A percentile compares a stretch with the other conserved stretches of the same genome.
Conservation (phyloP, 23 tunicate genomes). For the Diplosoma virens region DNA sequence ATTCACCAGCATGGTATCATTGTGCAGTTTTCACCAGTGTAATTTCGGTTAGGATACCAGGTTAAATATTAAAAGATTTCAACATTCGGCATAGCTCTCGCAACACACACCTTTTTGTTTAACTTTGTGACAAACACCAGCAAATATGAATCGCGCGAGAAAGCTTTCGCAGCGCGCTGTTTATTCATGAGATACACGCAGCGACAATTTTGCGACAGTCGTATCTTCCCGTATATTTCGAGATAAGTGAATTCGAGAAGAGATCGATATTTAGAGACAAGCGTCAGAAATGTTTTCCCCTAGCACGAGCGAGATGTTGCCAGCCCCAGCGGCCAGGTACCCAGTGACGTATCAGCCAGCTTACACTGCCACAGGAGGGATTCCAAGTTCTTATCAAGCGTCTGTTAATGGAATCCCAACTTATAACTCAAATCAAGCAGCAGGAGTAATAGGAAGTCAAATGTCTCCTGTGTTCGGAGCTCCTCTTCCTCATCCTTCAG, state of each 20-base stretch:
- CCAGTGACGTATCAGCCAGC: conserved; percentile 69
- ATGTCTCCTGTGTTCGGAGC: conserved; percentile 44
- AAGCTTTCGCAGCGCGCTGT: background rate
- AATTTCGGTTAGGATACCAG: background rate
- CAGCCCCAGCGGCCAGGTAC: conserved; percentile 69
- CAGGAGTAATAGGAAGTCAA: conserved; percentile 45
- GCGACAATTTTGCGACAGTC: background rate
- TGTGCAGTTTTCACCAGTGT: too few species aligned
- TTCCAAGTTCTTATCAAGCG: conserved; percentile 36
- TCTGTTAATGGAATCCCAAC: conserved; percentile 29
- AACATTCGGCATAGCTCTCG: background rate
- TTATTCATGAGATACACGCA: conserved; percentile 6
- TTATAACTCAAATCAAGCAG: conserved; percentile 25
- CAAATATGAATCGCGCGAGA: too few species aligned
- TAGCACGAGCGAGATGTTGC: conserved; percentile 42
- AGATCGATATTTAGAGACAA: background rate
- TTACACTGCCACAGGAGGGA: conserved; percentile 10
- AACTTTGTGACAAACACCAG: too few species aligned
- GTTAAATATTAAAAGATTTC: conserved; percentile 43
- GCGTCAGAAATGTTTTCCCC: conserved; percentile 20
- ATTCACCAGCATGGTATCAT: too few species aligned
- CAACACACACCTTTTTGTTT: conserved; percentile 16
- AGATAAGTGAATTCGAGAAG: background rate
- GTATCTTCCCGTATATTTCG: background rate
- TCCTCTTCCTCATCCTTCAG: conserved; percentile 30